Base-by-base conservation (phyloP, 2,888 invertebrate species). In the Tortrix viridana region DNA sequence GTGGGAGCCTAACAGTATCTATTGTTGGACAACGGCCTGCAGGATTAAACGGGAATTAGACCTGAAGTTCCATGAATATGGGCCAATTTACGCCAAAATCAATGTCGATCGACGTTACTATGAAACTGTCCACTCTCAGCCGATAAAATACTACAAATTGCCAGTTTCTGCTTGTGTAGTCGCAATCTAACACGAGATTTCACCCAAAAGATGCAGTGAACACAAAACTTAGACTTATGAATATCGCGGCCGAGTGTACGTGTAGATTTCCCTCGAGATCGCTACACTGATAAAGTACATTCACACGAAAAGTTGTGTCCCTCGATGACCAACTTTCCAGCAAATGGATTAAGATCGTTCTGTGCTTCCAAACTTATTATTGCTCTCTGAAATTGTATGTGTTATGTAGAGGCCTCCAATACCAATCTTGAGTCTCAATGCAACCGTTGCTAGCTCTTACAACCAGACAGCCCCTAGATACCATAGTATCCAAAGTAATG, bases 341-440 rank as follows among this genome's bases (percentile, higher is more conserved):
- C 52, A 58, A 63, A 63, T 63, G 63, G 63, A 63, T 63, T 63
- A 63, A 63, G 63, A 63, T 63, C 63, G 47, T 57, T 63, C 63
- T 47, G 14, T 53, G 53, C 63, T 48, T 23, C 52, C 41, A 22
- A 63, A 63, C 58, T 63, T 63, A 52, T 57, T 56, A 63, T 53
- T 58, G 47, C 48, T 57, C 47, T 57, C 57, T 58, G 52, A 58
- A 52, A 58, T 46, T 52, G 56, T 57, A 57, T 46, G 50, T 57
- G 46, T 46, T 52, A 52, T 38, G 44, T 9, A 9, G 22, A 44
- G 50, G 19, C 50, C 47, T 61, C 49, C 37, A 23, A 32, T 18
- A 22, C 22, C n/a, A 12, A 50, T 18, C 18, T n/a, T 3, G 37
- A 14, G 14, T 19, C 19, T 49, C 32, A 49, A 32, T 16, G 41